Conservation (phyloP, 2,113 vertebrate species). For the Periophthalmus modestus region DNA sequence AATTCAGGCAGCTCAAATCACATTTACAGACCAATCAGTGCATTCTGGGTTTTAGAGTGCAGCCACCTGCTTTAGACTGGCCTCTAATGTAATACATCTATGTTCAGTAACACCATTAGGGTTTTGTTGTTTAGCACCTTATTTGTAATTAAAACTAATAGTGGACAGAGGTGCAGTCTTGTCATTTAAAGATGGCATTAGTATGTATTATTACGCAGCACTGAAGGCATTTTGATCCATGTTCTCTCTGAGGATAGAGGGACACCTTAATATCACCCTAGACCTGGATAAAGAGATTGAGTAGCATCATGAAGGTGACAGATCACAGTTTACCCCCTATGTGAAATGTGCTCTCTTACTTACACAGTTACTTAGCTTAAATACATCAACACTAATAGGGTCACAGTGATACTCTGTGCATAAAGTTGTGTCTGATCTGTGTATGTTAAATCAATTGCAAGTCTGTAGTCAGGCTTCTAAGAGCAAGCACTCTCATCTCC, state of each 20-base stretch:
- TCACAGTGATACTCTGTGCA: background rate
- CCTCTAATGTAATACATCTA: constrained; percentile 27
- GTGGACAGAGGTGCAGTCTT: background rate
- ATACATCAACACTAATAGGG: background rate
- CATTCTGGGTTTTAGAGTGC: constrained; percentile 38
- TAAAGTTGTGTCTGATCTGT: background rate
- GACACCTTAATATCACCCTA: background rate
- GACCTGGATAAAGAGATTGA: background rate
- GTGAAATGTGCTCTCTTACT: background rate
- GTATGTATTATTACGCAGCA: background rate
- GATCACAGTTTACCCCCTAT: background rate
- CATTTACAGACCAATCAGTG: constrained; percentile 33
- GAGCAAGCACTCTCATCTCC: background rate
- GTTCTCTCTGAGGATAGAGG: background rate
- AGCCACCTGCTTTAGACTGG: constrained; percentile 27
- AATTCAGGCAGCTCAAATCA: constrained; percentile 25
- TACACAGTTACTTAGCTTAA: background rate
- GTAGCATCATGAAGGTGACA: background rate
- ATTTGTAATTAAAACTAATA: background rate
- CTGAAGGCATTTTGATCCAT: background rate
- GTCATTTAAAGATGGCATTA: background rate
- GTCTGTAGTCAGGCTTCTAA: background rate
- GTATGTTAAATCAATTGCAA: background rate
- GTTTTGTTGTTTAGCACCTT: background rate
- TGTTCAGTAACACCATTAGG: constrained; percentile 28